Evolutionary conservation across 2,888 invertebrate species (phyloP).

Genomic region (Nebria brevicollis): DNA sequence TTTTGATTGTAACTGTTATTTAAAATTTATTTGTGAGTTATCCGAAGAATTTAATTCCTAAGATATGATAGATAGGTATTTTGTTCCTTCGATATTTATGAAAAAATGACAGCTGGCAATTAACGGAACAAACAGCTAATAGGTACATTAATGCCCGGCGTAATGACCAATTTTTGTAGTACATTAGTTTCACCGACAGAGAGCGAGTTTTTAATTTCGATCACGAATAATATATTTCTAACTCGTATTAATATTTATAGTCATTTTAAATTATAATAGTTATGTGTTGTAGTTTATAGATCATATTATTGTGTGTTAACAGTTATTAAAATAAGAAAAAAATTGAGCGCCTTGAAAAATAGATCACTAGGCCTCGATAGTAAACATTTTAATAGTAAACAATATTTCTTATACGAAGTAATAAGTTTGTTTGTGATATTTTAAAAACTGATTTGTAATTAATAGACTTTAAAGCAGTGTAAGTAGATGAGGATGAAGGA

Average conservation of each 20-base stretch:
- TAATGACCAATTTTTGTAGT: too few relatives aligned
- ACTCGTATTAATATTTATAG: background rate
- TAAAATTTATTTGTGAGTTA: too few relatives aligned
- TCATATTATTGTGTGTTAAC: constrained; percentile 2
- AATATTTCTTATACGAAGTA: background rate
- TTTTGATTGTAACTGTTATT: too few relatives aligned
- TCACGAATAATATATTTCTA: too few relatives aligned
- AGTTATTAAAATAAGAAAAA: constrained; percentile 32
- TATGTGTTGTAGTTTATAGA: background rate
- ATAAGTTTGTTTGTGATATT: background rate
- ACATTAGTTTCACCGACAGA: too few relatives aligned
- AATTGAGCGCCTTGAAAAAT: constrained; percentile 34
- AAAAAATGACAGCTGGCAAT: too few relatives aligned
- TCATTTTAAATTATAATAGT: background rate
- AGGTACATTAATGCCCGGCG: too few relatives aligned
- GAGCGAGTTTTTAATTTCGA: too few relatives aligned
- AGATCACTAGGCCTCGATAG: constrained; percentile 29
- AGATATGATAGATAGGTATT: too few relatives aligned
- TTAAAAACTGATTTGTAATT: background rate
- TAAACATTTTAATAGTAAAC: background rate
- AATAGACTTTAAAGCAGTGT: background rate
- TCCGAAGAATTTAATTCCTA: too few relatives aligned
- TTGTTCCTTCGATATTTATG: too few relatives aligned
- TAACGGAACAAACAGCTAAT: too few relatives aligned
- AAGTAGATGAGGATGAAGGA: background rate